phyloP scores from a whole-genome alignment of 2,113 vertebrate species.

The Craseonycteris thonglongyai region DNA sequence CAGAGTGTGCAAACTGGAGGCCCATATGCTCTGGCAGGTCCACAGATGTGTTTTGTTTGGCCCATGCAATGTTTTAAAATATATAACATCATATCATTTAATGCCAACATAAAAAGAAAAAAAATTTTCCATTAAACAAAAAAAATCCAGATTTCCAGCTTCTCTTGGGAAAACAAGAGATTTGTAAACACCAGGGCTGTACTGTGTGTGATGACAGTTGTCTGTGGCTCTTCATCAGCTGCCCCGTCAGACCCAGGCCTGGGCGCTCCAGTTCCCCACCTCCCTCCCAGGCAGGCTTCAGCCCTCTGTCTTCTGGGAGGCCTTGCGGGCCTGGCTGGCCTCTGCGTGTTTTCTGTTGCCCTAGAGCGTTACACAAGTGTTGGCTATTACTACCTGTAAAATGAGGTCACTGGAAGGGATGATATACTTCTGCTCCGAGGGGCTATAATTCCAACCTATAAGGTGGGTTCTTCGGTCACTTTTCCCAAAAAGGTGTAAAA shows the following conservation, averaged over 20 bases:
- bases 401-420: conserved; percentile 62
- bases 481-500: conserved; percentile 52
- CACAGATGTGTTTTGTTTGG: conserved; percentile 46
- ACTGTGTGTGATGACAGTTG: accelerated
- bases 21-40: background rate
- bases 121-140: background rate
- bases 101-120: background rate
- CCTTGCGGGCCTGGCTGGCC: background rate
- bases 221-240: background rate
- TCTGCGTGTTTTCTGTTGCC: background rate
- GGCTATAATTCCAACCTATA: conserved; percentile 33
- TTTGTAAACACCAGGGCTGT: background rate
- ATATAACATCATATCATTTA: conserved; percentile 20
- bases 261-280: background rate
- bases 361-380: conserved; percentile 37
- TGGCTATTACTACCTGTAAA: conserved; percentile 41
- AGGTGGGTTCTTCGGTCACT: conserved; percentile 27
- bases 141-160: background rate
- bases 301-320: background rate
- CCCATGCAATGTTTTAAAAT: conserved; percentile 6
- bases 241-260: background rate
- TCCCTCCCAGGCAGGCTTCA: background rate
- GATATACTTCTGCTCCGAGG: conserved; percentile 17
- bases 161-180: background rate
- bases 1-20: background rate